A percentile compares a stretch with the other conserved stretches of the same genome.
These are phyloP conservation scores for Henicopernis longicauda DNA, from an alignment of 2,113 vertebrate species.

Conservation along the genomic window DNA sequence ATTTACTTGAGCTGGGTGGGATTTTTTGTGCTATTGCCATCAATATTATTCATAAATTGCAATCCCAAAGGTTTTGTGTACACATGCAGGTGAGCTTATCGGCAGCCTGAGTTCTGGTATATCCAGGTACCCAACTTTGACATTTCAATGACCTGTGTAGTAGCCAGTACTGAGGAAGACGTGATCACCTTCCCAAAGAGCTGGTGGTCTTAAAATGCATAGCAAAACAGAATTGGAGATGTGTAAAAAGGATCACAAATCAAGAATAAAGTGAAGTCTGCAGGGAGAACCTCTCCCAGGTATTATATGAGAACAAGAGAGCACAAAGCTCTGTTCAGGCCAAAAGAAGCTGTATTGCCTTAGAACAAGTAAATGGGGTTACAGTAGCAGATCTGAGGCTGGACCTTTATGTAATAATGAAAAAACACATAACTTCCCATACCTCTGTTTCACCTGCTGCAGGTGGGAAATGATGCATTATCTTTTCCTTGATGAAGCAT, in stretches of 20 bases:
- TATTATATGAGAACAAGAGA: neutral
- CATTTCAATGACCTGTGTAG: neutral
- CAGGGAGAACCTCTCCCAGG: neutral
- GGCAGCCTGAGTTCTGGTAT: neutral
- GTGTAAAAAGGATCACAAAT: neutral
- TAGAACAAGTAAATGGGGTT: neutral
- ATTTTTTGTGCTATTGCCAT: neutral
- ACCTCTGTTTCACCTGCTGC: accelerated
- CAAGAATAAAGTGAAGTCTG: neutral
- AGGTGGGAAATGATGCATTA: neutral
- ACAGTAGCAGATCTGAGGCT: neutral
- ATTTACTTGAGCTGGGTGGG: neutral
- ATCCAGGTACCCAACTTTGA: neutral
- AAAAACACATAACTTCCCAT: neutral
- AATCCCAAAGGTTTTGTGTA: neutral
- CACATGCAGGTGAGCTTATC: neutral
- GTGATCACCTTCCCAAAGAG: neutral
- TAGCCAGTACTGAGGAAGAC: accelerated
- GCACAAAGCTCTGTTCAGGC: neutral
- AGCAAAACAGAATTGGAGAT: neutral
- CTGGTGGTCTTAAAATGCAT: neutral
- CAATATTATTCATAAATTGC: neutral
- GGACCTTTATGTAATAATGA: neutral
- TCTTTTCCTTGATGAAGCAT: neutral
- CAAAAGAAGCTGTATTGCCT: neutral